phyloP scores from a whole-genome alignment of 2,797 vertebrate species.

The Channallabes apus region DNA sequence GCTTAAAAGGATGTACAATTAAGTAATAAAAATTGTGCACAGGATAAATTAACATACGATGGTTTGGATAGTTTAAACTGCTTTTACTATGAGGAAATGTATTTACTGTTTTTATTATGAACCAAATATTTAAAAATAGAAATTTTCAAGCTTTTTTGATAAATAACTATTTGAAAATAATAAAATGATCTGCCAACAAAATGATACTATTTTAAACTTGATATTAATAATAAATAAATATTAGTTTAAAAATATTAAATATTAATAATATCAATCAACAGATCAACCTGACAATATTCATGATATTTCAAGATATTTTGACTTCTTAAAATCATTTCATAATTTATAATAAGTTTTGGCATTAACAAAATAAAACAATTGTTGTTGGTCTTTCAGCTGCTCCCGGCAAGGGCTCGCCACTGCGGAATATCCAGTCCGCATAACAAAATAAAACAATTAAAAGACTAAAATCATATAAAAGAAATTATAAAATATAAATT shows the following conservation, averaged over 20 bases:
- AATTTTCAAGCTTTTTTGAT: not conserved
- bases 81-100: not conserved
- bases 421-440: too few species aligned
- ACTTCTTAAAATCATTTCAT: too few species aligned
- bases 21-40: not conserved
- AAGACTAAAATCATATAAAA: not conserved
- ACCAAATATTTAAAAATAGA: not conserved
- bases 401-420: too few species aligned
- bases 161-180: not conserved
- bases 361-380: not conserved
- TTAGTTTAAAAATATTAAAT: too few species aligned
- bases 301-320: too few species aligned
- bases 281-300: not conserved
- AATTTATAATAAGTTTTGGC: too few species aligned
- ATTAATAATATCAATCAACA: too few species aligned
- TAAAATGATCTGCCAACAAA: not conserved
- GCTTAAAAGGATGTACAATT: not conserved
- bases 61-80: not conserved
- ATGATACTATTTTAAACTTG: not conserved
- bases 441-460: not conserved
- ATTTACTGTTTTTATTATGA: not conserved
- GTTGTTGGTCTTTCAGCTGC: too few species aligned
- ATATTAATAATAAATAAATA: not conserved
- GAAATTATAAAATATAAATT: not conserved
- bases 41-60: not conserved